Percentiles rank a stretch among this genome's conserved stretches.
Evolutionary conservation across 2,797 vertebrate genomes (phyloP).

Genomic region (Pyrocephalus nanus): DNA sequence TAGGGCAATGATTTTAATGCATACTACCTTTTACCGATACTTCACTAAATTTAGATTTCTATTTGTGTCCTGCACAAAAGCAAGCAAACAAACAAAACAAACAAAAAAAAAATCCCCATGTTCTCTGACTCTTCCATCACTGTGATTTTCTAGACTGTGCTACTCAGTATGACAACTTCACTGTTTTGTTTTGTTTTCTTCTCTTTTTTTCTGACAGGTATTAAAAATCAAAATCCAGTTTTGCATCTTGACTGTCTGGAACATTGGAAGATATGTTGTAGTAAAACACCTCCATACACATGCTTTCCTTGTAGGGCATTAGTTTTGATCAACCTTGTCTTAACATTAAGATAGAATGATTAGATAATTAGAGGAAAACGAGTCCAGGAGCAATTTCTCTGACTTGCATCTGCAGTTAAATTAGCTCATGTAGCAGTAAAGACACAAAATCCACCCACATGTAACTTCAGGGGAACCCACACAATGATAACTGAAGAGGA

Average conservation of each 20-base stretch:
- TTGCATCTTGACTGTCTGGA: neutral
- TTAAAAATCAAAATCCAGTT: neutral
- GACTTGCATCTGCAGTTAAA: neutral
- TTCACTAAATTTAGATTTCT: neutral
- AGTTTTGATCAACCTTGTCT: neutral
- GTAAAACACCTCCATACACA: neutral
- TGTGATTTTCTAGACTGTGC: neutral
- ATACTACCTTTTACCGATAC: neutral
- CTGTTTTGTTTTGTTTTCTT: neutral
- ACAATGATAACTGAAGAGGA: neutral
- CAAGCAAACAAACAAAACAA: neutral
- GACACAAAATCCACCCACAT: neutral
- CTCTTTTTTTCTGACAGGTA: neutral
- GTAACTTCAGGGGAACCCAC: neutral
- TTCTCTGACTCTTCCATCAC: neutral
- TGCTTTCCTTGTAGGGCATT: neutral
- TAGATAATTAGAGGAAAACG: neutral
- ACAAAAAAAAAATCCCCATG: rapidly evolving
- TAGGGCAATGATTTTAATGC: neutral
- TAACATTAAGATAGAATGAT: neutral
- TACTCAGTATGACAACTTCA: neutral
- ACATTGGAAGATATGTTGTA: neutral
- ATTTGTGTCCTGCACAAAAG: neutral
- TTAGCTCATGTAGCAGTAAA: neutral
- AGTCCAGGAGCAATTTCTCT: neutral